Evolutionary conservation across 1,140 invertebrate genomes (phyloP), one percentile per base, ranked within the genome.

Genomic region (Ruditapes philippinarum): DNA sequence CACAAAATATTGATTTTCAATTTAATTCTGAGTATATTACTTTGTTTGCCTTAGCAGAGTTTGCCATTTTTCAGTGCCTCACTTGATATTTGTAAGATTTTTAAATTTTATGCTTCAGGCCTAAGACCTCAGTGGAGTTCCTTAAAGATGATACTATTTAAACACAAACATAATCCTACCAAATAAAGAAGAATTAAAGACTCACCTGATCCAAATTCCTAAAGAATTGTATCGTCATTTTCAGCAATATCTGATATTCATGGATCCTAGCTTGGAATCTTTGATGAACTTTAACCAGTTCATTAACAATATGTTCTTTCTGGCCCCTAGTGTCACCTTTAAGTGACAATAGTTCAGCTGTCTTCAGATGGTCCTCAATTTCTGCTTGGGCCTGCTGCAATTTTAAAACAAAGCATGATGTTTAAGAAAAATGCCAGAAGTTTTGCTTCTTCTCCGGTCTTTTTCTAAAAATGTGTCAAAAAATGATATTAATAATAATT

Each of bases 181-280:
- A n/a, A n/a, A n/a, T n/a, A n/a, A n/a, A n/a, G n/a, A n/a, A n/a
- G n/a, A n/a, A n/a, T n/a, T n/a, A 54, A 54, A 36, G 33, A n/a
- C 91, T 96, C 94, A 98, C 97, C 96, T 98, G 96, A 45, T 97
- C 95, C 80, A 98, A 94, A 92, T 97, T 97, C 89, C 97, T 97
- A 95, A 97, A 98, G 94, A 97, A 97, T 14, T 96, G 96, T 62
- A 97, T 97, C 54, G 98, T 96, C 95, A 97, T 97, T 92, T 98
- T 97, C 40, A 98, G 92, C 25, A 98, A 95, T 31, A 97, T 97
- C 93, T 97, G 97, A 94, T 98, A 98, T 89, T 98, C 97, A 14
- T 97, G 97, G 45, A 97, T 96, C 62, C 97, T 97, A 42, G 97
- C 96, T 90, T 97, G 96, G 40, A 98, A 95, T 89, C 97, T 96